A percentile compares a stretch with the other conserved stretches of the same genome.
Evolutionary conservation across 2,113 vertebrate species (phyloP).

Genomic region (Zootoca vivipara): DNA sequence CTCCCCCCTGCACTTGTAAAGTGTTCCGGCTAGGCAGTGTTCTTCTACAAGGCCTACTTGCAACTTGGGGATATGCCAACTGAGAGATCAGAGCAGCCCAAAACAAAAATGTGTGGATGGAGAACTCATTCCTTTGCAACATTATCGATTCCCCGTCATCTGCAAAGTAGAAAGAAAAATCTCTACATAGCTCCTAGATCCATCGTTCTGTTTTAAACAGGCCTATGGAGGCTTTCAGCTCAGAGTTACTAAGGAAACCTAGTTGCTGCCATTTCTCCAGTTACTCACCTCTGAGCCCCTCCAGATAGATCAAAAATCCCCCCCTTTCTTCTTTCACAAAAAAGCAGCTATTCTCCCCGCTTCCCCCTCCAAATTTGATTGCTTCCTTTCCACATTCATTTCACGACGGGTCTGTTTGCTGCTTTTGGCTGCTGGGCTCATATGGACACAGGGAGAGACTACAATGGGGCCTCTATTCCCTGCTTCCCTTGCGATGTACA

Average conservation of each 20-base stretch:
- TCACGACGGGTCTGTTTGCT: constrained; percentile 58
- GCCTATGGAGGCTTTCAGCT: background rate
- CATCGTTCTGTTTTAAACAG: background rate
- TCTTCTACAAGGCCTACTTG: too few relatives aligned
- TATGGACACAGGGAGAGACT: background rate
- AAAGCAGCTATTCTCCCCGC: background rate
- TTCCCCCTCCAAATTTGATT: constrained; percentile 25
- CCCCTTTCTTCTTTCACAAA: background rate
- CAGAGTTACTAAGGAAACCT: background rate
- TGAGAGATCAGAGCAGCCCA: background rate
- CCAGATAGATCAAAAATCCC: background rate
- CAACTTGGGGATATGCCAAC: background rate
- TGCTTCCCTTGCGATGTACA: constrained; percentile 9
- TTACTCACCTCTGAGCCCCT: background rate
- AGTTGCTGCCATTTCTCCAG: background rate
- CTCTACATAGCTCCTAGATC: too few relatives aligned
- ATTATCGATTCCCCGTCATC: background rate
- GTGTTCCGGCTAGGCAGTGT: background rate
- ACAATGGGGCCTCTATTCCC: constrained; percentile 57
- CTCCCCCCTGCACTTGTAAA: too few relatives aligned
- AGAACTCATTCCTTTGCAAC: too few relatives aligned
- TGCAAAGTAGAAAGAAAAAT: background rate
- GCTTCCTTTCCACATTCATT: constrained; percentile 60
- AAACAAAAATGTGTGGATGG: background rate
- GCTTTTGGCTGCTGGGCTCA: constrained; percentile 53